Conservation (phyloP, 2,113 vertebrate genomes). For the Ageneiosus marmoratus region DNA sequence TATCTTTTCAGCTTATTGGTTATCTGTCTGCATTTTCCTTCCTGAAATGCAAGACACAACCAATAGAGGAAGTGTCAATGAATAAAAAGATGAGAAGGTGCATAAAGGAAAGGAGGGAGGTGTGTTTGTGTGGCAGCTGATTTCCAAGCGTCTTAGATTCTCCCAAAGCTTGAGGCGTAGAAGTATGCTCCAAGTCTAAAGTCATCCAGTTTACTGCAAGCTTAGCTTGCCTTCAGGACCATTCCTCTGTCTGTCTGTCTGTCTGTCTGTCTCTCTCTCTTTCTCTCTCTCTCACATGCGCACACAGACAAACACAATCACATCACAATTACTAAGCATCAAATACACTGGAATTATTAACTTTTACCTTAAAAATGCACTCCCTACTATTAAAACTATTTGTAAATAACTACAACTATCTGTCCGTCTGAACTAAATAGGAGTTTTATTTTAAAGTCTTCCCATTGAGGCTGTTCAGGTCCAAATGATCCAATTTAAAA, state of each 20-base stretch:
- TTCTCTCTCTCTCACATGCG: background rate
- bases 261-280: conserved; percentile 47
- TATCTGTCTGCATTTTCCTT: background rate
- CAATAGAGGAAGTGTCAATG: background rate
- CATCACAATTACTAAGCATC: conserved; percentile 25
- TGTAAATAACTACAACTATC: too few relatives aligned
- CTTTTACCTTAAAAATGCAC: too few relatives aligned
- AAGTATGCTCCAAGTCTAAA: conserved; percentile 69
- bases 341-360: background rate
- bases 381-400: too few relatives aligned
- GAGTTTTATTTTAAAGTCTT: too few relatives aligned
- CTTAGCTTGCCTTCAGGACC: conserved; percentile 68
- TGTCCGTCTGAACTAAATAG: too few relatives aligned
- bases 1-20: conserved; percentile 6
- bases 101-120: conserved; percentile 32
- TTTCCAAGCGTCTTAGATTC: conserved; percentile 59
- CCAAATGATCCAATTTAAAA: too few relatives aligned
- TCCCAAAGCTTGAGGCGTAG: conserved; percentile 61
- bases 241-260: conserved; percentile 52
- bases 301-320: background rate
- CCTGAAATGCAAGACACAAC: conserved; percentile 4
- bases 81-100: conserved; percentile 5
- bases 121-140: conserved; percentile 32
- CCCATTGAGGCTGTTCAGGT: too few relatives aligned
- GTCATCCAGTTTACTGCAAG: conserved; percentile 69